Evolutionary conservation across 2,888 invertebrate genomes (phyloP), one percentile per base, ranked within the genome.

Genomic region (Rhimphoctona megacephalus): DNA sequence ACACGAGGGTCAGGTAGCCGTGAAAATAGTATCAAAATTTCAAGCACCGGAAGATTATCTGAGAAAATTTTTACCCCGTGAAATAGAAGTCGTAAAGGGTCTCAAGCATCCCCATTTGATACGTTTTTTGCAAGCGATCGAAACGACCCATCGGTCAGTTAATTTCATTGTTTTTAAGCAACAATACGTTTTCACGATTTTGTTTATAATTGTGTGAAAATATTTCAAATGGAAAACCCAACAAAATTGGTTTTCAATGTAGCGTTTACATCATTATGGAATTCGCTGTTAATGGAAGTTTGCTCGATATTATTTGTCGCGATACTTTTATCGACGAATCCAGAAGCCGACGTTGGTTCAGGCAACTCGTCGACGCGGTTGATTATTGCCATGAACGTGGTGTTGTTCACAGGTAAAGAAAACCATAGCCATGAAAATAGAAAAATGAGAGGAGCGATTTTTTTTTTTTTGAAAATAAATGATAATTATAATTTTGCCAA

Each of bases 251-350:
- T 43, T 78, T 66, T 9, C 19, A 49, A 52, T 36, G 14, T 46
- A 89, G 97, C 91, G 97, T 98, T 5, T 98, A 98, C 92, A 96
- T 98, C 89, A 96, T 98, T 52, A 98, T 98, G 98, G 97, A 98
- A 94, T 97, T 96, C 91, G 98, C 97, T 2, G 96, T 97, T 91
- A 97, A 97, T 90, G 98, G 98, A 14, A 97, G 97, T 89, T 95
- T 98, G 30, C 94, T 97, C 82, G 97, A 98, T 88, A 96, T 97
- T 80, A 97, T 98, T 87, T 95, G 97, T 54, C 96, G 96, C 85
- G 97, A 97, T 88, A 96, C 96, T 87, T 96, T 95, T 91, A 96
- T 98, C 66, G 97, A 97, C 81, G 97, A 98, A 92, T 36, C 89
- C 0, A 95, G 96, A 89, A 96, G 97, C 3, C 96, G 96, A 52